Conservation (phyloP, 2,797 vertebrate genomes). For the Ficedula albicollis region DNA sequence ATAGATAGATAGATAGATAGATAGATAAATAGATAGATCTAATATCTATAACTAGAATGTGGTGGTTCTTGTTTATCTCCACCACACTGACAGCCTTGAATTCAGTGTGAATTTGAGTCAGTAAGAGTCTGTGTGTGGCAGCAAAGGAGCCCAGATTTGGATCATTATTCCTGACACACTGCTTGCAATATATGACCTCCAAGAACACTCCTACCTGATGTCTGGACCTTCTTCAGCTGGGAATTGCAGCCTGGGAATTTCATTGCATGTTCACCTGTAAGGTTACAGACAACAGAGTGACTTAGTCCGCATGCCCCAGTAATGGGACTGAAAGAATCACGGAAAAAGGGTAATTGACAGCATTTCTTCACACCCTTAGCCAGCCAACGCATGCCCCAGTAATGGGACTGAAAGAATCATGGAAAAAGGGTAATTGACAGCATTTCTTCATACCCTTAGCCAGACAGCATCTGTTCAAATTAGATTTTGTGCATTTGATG, state of each 20-base stretch:
- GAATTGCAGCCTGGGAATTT: background rate
- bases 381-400: background rate
- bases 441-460: conserved; percentile 7
- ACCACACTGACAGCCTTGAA: background rate
- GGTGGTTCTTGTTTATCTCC: background rate
- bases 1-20: background rate
- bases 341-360: background rate
- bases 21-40: too few relatives aligned
- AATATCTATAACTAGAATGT: background rate
- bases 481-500: conserved; percentile 26
- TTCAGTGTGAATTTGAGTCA: background rate
- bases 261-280: background rate
- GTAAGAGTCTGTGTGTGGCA: background rate
- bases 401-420: background rate
- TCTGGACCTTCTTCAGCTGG: background rate
- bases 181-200: background rate
- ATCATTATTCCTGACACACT: background rate
- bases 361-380: conserved; percentile 7
- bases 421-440: background rate
- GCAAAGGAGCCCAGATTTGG: background rate
- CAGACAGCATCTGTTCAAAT: conserved; percentile 46
- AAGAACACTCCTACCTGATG: background rate
- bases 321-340: background rate
- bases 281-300: background rate
- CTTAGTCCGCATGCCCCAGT: background rate